A percentile compares a stretch with the other conserved stretches of the same genome.
Conservation (phyloP, 2,113 vertebrate genomes). For the Chrysochloris asiatica region DNA sequence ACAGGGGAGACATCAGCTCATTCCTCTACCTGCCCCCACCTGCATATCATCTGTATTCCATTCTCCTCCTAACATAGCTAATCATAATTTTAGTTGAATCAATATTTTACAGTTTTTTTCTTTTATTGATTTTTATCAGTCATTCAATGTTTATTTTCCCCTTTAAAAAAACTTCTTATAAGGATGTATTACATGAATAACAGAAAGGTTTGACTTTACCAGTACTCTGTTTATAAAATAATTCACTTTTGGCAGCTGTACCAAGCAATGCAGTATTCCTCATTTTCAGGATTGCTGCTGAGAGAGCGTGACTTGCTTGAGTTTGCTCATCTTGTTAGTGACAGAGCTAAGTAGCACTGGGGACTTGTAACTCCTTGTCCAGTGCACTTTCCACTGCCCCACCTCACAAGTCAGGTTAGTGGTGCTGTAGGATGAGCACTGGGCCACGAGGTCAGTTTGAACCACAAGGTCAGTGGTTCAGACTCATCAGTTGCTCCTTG, state of each 20-base stretch:
- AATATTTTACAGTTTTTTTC: background rate
- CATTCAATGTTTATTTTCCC: background rate
- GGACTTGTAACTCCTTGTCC: background rate
- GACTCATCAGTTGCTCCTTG: too few species aligned
- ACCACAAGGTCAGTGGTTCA: too few species aligned
- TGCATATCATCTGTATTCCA: background rate
- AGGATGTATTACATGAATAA: background rate
- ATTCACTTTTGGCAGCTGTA: background rate
- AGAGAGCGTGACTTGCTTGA: background rate
- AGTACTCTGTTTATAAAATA: background rate
- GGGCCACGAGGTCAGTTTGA: too few species aligned
- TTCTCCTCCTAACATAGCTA: background rate
- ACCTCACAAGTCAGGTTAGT: background rate
- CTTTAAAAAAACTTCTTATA: background rate
- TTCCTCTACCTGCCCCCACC: background rate
- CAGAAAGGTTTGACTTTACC: background rate
- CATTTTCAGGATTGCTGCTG: background rate
- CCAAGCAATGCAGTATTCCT: background rate
- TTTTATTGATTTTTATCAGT: background rate
- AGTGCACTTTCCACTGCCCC: background rate
- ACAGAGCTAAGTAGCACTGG: background rate
- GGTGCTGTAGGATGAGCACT: too few species aligned
- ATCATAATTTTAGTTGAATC: background rate
- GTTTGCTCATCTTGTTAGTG: background rate
- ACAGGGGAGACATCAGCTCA: background rate